Conservation (phyloP, 2,888 invertebrate species). For the Falcaria lacertinaria region DNA sequence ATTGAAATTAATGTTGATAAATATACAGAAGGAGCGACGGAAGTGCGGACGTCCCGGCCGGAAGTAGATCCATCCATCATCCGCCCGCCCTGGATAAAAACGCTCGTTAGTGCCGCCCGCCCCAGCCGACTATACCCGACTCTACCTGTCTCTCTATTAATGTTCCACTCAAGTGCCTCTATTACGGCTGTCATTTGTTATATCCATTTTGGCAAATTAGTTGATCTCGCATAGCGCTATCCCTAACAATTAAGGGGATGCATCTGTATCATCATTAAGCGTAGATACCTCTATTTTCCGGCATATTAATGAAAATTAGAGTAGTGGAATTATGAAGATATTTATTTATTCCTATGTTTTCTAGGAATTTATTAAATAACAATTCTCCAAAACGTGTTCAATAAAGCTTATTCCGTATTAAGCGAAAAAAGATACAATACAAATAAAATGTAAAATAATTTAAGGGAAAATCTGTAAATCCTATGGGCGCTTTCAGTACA, state of each 20-base stretch:
- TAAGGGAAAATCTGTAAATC: constrained; percentile 24
- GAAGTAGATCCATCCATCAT: constrained; percentile 75
- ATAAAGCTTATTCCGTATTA: too few relatives aligned
- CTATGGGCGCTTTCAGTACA: constrained; percentile 56
- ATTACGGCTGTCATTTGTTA: constrained; percentile 78
- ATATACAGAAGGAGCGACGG: constrained; percentile 64
- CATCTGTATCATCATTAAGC: constrained; percentile 25
- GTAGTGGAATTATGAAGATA: not conserved
- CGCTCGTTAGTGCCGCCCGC: constrained; percentile 66
- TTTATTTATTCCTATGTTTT: too few relatives aligned
- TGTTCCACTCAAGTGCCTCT: constrained; percentile 76
- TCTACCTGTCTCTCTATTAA: constrained; percentile 75
- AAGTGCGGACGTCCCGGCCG: constrained; percentile 69
- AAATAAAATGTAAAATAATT: constrained; percentile 42
- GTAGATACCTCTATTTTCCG: constrained; percentile 6
- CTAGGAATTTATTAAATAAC: too few relatives aligned
- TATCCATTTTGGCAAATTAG: constrained; percentile 77
- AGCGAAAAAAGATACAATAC: too few relatives aligned
- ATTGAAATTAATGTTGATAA: constrained; percentile 76
- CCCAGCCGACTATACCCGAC: constrained; percentile 23
- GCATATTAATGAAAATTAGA: not conserved
- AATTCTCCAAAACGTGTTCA: too few relatives aligned
- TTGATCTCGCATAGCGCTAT: constrained; percentile 53
- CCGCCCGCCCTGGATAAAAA: constrained; percentile 77
- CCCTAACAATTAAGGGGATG: constrained; percentile 39